phyloP scores from a whole-genome alignment of 2,888 invertebrate species.

The Nomada fucata region DNA sequence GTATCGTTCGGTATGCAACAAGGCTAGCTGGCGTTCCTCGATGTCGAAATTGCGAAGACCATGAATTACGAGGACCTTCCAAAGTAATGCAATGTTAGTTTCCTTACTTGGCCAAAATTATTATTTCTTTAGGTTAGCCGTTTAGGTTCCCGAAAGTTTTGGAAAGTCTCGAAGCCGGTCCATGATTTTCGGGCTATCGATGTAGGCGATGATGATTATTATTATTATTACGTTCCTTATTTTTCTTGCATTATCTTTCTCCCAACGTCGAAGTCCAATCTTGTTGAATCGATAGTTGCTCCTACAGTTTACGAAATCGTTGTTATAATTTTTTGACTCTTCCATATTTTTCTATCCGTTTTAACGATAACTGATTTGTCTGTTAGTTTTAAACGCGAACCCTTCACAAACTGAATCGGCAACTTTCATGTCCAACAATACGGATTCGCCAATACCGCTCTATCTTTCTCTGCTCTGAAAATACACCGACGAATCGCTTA shows the following conservation, averaged over 20 bases:
- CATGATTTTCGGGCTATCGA: constrained; percentile 46
- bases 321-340: constrained; percentile 33
- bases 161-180: constrained; percentile 53
- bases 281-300: constrained; percentile 25
- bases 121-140: not conserved
- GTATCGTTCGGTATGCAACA: constrained; percentile 30
- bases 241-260: not conserved
- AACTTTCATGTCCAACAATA: not conserved
- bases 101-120: not conserved
- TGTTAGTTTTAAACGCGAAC: constrained; percentile 23
- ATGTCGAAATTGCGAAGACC: constrained; percentile 27
- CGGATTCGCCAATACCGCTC: not conserved
- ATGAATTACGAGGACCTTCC: constrained; percentile 53
- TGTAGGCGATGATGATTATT: not conserved
- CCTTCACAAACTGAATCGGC: constrained; percentile 9
- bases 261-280: not conserved
- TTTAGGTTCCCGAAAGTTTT: constrained; percentile 48
- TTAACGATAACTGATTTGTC: not conserved
- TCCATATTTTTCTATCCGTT: constrained; percentile 6
- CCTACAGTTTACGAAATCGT: constrained; percentile 21
- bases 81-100: not conserved
- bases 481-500: too few species aligned
- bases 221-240: too few species aligned
- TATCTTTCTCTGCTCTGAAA: not conserved
- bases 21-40: constrained; percentile 67